Conservation (phyloP, 1,140 invertebrate species). For the Trachymyrmex septentrionalis region DNA sequence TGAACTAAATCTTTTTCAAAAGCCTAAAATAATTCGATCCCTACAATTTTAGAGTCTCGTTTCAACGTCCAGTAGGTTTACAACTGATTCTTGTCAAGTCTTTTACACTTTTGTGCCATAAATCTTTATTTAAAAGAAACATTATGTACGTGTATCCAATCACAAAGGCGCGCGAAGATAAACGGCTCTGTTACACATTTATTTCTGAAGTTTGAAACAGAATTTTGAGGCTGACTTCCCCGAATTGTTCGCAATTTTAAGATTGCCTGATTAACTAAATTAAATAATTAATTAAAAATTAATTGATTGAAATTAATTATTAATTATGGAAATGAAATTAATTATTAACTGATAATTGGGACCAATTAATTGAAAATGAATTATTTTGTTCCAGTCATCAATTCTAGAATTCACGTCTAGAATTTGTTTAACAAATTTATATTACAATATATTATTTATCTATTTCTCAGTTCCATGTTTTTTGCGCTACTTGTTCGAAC, state of each 20-base stretch:
- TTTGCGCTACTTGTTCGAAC: slow-evolving; percentile 28
- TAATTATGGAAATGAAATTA: no score
- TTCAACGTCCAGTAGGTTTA: not conserved
- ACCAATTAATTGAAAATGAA: not conserved
- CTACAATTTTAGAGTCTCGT: not conserved
- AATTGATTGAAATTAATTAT: no score
- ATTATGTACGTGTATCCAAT: not conserved
- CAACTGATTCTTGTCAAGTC: not conserved
- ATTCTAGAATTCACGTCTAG: not conserved
- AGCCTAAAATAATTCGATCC: not conserved
- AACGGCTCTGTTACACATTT: not conserved
- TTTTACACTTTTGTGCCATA: not conserved
- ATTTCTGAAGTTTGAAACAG: not conserved
- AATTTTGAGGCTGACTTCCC: slow-evolving; percentile 72
- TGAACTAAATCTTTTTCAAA: not conserved
- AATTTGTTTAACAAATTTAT: not conserved
- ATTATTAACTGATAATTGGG: no score
- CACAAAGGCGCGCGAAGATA: slow-evolving; percentile 17
- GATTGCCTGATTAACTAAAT: not conserved
- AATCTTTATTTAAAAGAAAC: slow-evolving; percentile 23
- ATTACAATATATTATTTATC: not conserved
- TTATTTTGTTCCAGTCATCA: not conserved
- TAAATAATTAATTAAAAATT: not conserved
- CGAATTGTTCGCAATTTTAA: slow-evolving; percentile 88
- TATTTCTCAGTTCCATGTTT: not conserved